Conservation (phyloP, 2,113 vertebrate genomes). For the Phrynosoma platyrhinos region DNA sequence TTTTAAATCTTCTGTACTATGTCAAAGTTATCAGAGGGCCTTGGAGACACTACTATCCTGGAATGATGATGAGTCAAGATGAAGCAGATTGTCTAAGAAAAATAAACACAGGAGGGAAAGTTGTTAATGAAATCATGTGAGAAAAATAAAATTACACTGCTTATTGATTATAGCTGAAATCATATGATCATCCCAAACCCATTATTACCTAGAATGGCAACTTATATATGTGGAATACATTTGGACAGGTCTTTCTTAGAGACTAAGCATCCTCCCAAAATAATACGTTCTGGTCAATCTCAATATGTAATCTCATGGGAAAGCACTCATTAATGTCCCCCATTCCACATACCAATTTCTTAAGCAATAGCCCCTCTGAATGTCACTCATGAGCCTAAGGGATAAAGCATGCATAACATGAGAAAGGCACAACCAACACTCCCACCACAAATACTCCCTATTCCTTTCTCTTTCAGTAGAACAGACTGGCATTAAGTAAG, state of each 20-base stretch:
- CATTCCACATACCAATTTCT: conserved; percentile 13
- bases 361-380: background rate
- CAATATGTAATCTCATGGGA: background rate
- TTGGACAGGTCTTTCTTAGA: conserved; percentile 19
- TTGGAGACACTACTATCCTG: conserved; percentile 75
- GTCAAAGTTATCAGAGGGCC: conserved; percentile 76
- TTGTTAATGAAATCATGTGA: conserved; percentile 61
- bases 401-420: background rate
- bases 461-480: conserved; percentile 1
- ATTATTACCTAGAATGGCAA: conserved; percentile 53
- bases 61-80: conserved; percentile 78
- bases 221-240: conserved; percentile 2
- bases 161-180: conserved; percentile 41
- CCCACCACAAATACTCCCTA: no score
- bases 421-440: background rate
- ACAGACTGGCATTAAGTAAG: background rate
- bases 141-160: conserved; percentile 21
- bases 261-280: background rate
- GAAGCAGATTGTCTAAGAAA: conserved; percentile 80
- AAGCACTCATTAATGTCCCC: background rate
- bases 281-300: conserved; percentile 8
- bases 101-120: conserved; percentile 69
- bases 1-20: conserved; percentile 85
- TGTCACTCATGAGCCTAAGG: background rate
- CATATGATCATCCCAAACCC: conserved; percentile 41